Base-by-base conservation (phyloP, 2,113 vertebrate genomes). In the Alethe castanea region DNA sequence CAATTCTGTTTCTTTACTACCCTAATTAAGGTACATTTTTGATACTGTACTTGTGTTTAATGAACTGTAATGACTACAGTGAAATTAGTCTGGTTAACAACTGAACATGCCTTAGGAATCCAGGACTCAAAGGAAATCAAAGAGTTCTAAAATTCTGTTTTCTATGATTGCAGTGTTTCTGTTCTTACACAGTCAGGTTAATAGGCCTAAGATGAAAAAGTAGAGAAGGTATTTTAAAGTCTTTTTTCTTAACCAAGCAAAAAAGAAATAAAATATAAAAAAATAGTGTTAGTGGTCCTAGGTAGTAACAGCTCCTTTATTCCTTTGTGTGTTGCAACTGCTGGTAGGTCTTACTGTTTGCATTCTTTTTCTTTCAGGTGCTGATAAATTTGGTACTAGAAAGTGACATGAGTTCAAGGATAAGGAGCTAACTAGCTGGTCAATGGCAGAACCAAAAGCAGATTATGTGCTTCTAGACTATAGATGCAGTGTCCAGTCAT, bases 1-100 rank as follows among this genome's bases (percentile, higher is more conserved):
- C 54, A 86, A 42, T 90, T 92, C 89, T 92, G 25, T 42, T 94
- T 88, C 76, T 72, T 80, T 91, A 35, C n/a, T 92, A 59, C 48
- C 28, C 91, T 81, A 93, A 90, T 93, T 94, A 81, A 93, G 57
- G 73, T 81, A 64, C 2, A 12, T 52, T 83, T 95, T 88, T 90
- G 44, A 70, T 90, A 42, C 57, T 73, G 33, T 91, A 85, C 74
- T 70, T 83, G 70, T 62, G 20, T 82, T 72, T 86, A 93, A 86
- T 81, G 87, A 94, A 80, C 42, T 72, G 18, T 35, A 52, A 7
- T 1, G 6, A 44, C 52, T 66, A 19, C 61, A 78, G 33, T 60
- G 82, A 88, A 73, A 71, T 95, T n/a, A 67, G 44, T 65, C 77
- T 69, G 65, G 20, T 94, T 92, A 59, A 67, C 52, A 90, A 13